Evolutionary conservation across 2,797 vertebrate species (phyloP).

Genomic region (Enoplosus armatus): DNA sequence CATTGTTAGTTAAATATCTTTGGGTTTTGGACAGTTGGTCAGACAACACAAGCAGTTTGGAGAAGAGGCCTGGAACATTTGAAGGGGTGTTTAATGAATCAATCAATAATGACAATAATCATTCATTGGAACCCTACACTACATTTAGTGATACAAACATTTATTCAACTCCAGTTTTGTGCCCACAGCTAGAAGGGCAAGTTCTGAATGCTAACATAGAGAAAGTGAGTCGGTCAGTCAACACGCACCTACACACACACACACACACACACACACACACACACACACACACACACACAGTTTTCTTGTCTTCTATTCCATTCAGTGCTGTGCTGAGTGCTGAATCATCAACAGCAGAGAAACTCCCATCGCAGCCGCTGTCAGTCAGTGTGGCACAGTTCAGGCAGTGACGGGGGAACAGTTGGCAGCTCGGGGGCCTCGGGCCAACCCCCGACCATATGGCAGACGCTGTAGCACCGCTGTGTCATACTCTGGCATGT

Average conservation of each 20-base stretch:
- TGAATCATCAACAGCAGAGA: constrained; percentile 80
- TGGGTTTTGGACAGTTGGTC: background rate
- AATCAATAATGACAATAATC: background rate
- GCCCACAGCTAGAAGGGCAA: constrained; percentile 11
- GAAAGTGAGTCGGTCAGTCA: constrained; percentile 29
- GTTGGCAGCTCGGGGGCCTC: constrained; percentile 82
- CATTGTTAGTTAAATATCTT: background rate
- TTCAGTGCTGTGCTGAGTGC: constrained; percentile 55
- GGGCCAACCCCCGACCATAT: constrained; percentile 82
- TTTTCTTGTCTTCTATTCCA: constrained; percentile 27
- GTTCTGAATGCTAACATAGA: constrained; percentile 28
- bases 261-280: constrained; percentile 9
- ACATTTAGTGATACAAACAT: background rate
- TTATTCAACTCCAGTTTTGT: background rate
- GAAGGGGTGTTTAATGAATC: background rate
- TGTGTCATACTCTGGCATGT: constrained; percentile 84
- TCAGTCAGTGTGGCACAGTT: constrained; percentile 67
- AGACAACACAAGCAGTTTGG: background rate
- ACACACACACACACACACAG: constrained; percentile 20
- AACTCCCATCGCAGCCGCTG: constrained; percentile 68
- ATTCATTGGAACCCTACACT: background rate
- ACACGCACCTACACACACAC: constrained; percentile 24
- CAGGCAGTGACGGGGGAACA: constrained; percentile 71
- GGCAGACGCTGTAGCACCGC: constrained; percentile 79
- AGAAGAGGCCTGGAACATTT: background rate